phyloP scores from a whole-genome alignment of 2,888 invertebrate genomes.

The Drosophila prostipennis region DNA sequence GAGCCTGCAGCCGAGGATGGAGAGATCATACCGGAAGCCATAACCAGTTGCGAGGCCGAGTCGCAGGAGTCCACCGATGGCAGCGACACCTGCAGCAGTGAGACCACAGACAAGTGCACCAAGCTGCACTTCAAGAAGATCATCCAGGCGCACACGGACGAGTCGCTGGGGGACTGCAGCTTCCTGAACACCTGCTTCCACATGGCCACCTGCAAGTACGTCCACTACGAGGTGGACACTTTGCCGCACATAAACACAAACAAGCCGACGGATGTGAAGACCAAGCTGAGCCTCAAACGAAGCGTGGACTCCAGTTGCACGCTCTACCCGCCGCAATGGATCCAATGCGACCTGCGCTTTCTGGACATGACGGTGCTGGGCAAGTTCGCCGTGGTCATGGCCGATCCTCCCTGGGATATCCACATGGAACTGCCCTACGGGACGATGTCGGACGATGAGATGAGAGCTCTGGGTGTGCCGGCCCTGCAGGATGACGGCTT shows the following conservation, averaged over 20 bases:
- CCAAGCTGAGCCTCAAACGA: constrained; percentile 81
- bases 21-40: constrained; percentile 71
- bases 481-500: constrained; percentile 97
- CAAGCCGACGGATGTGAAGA: constrained; percentile 82
- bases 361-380: constrained; percentile 86
- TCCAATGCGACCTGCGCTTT: constrained; percentile 95
- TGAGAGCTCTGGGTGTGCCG: constrained; percentile 97
- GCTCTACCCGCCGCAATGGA: constrained; percentile 96
- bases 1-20: constrained; percentile 77
- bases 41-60: constrained; percentile 65
- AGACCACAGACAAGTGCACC: constrained; percentile 88
- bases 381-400: constrained; percentile 99
- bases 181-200: constrained; percentile 99
- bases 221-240: constrained; percentile 98
- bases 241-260: constrained; percentile 82
- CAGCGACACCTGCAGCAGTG: constrained; percentile 55
- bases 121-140: constrained; percentile 98
- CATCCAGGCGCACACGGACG: constrained; percentile 97
- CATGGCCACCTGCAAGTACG: constrained; percentile 99
- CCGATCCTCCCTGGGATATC: constrained; percentile 99
- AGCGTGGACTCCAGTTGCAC: constrained; percentile 86
- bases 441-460: constrained; percentile 99
- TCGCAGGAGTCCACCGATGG: constrained; percentile 68
- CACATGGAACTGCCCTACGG: constrained; percentile 99
- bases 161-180: constrained; percentile 97